Evolutionary conservation across 2,888 invertebrate genomes (phyloP).

Genomic region (Leuctra nigra): DNA sequence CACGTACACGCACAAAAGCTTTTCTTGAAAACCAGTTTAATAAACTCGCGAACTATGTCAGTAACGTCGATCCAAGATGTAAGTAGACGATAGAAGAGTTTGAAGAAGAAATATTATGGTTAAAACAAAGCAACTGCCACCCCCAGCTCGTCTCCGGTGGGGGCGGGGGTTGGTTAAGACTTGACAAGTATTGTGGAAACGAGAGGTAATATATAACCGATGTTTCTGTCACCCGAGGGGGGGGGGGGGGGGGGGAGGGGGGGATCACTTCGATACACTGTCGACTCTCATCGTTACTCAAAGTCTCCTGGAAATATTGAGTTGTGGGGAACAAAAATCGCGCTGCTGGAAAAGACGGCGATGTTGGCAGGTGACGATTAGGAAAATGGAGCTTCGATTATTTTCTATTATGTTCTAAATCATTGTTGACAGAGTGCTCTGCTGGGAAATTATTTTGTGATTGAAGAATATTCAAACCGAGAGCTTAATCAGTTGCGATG

Average conservation of each 20-base stretch:
- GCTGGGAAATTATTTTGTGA: too few species aligned
- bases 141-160: background rate
- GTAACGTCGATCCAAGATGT: background rate
- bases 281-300: slow-evolving; percentile 11
- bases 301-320: slow-evolving; percentile 12
- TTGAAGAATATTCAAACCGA: too few species aligned
- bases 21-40: too few species aligned
- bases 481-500: too few species aligned
- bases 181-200: slow-evolving; percentile 30
- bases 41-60: too few species aligned
- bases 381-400: too few species aligned
- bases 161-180: slow-evolving; percentile 9
- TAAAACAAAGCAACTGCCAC: slow-evolving; percentile 3
- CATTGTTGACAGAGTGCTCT: too few species aligned
- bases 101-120: background rate
- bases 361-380: too few species aligned
- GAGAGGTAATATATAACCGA: slow-evolving; percentile 30
- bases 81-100: background rate
- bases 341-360: too few species aligned
- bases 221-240: slow-evolving; percentile 21
- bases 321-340: too few species aligned
- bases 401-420: too few species aligned
- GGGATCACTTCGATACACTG: slow-evolving; percentile 11
- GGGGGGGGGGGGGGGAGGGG: slow-evolving; percentile 11
- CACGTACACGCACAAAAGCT: too few species aligned